Base-by-base conservation (phyloP, 2,888 invertebrate species). In the Plebejus melissa region DNA sequence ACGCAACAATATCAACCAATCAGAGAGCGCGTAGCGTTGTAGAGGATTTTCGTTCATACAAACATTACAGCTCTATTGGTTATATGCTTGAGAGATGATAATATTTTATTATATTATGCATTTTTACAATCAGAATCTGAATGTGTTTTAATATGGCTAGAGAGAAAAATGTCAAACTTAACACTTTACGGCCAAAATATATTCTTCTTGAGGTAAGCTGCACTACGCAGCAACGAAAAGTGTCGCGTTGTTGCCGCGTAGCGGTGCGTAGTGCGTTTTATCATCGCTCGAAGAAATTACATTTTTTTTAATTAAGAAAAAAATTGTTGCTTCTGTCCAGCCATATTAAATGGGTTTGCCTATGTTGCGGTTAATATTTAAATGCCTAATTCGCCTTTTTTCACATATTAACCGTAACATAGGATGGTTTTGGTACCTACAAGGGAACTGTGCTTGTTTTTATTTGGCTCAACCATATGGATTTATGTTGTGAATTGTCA, bases 361-460 rank as follows among this genome's bases (percentile, higher is more conserved):
- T 22, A 46, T 50, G 71, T 71, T 70, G 46, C 71, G 71, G 46
- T 71, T 11, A 41, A 71, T 71, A 22, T 71, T 50, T 46, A 1
- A 46, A 71, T 50, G 28, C 13, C 36, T 28, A 32, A 9, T 22
- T 60, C 11, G 60, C 60, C n/a, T 28, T n/a, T n/a, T 11, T 72
- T 32, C 32, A 28, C 72, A 72, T 72, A 72, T 72, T 22, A 54
- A 32, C 54, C 72, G 72, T 72, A 72, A 54, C 50, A 50, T 41
- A 2, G 13, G 16, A 22, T 72, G 32, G 72, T 46, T 72, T 54
- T 71, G 71, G 71, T 71, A 50, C 22, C 22, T 22, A 0, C 13
- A 54, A 32, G 72, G 72, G 32, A 54, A 32, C 32, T 50, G 71
- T 54, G 50, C 54, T 41, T 50, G 72, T 13, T 72, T 50, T 72